Evolutionary conservation across 1,140 invertebrate species (phyloP), one percentile per base, ranked within the genome.

Genomic region (Melitaea cinxia): DNA sequence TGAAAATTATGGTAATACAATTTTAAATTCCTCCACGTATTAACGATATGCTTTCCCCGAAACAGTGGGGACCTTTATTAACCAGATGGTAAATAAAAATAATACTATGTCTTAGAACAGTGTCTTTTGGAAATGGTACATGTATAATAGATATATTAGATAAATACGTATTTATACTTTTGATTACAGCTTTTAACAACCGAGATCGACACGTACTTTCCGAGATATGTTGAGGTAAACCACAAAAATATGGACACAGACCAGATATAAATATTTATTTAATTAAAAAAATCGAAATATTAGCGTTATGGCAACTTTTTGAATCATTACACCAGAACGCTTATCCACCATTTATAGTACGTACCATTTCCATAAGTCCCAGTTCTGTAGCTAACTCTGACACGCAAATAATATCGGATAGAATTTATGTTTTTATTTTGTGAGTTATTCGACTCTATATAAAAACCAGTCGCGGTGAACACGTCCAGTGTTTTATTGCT

Each of bases 401-500:
- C 57, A 50, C 57, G 57, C 42, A 49, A 59, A 50, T 45, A 30
- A 59, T 24, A 30, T 59, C 4, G 35, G n/a, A 14, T 2, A 30
- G 23, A 33, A 49, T 59, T 59, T 33, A 59, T 49, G 45, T 59
- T 56, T 47, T 56, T 39, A 56, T 59, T 59, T 59, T 28, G 28
- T 59, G 57, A 50, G 57, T 50, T 59, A 59, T 33, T 59, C n/a
- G 14, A 57, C 21, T 26, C 39, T 24, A 21, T 33, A 23, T 30
- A 47, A 47, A 47, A 30, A 47, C 10, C 30, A 58, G 3, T 47
- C 42, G 9, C 26, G 37, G 14, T 42, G 26, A 63, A 55, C 50
- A 42, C 39, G 39, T 56, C 26, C 37, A 64, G 26, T 28, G 42
- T 56, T 64, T 64, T 56, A 64, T 56, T 56, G 28, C 56, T 56